These are phyloP conservation scores for Agrypnus murinus DNA, from an alignment of 2,888 invertebrate genomes.

Conservation along the genomic window DNA sequence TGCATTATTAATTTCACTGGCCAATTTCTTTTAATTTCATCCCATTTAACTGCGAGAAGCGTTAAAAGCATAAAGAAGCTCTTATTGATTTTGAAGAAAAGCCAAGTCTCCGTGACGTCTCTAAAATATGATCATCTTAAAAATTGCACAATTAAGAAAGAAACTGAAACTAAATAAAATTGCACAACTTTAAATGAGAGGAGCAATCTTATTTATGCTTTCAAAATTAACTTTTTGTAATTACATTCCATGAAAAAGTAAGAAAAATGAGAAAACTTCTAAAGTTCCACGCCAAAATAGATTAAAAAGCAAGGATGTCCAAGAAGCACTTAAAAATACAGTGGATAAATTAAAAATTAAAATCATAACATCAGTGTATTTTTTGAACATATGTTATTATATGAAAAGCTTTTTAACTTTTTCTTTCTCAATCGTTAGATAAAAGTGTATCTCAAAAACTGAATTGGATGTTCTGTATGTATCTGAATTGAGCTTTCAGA, in stretches of 20 bases:
- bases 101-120: neutral
- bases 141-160: constrained; percentile 25
- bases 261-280: constrained; percentile 41
- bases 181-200: constrained; percentile 33
- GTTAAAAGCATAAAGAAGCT: neutral
- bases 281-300: constrained; percentile 17
- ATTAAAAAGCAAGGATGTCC: constrained; percentile 15
- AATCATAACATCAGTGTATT: too few species aligned
- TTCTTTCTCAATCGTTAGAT: too few species aligned
- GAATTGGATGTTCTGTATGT: neutral
- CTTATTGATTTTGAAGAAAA: constrained; percentile 12
- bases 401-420: too few species aligned
- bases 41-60: too few species aligned
- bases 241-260: constrained; percentile 17
- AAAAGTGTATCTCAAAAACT: neutral
- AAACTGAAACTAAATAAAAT: constrained; percentile 27
- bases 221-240: constrained; percentile 35
- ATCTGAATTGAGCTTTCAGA: neutral
- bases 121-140: constrained; percentile 11
- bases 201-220: constrained; percentile 36
- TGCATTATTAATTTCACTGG: too few species aligned
- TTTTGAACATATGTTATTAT: too few species aligned
- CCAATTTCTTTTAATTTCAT: too few species aligned
- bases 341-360: constrained; percentile 5
- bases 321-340: neutral